Evolutionary conservation across 2,888 invertebrate species (phyloP).

Genomic region (Habrosyne pyritoides): DNA sequence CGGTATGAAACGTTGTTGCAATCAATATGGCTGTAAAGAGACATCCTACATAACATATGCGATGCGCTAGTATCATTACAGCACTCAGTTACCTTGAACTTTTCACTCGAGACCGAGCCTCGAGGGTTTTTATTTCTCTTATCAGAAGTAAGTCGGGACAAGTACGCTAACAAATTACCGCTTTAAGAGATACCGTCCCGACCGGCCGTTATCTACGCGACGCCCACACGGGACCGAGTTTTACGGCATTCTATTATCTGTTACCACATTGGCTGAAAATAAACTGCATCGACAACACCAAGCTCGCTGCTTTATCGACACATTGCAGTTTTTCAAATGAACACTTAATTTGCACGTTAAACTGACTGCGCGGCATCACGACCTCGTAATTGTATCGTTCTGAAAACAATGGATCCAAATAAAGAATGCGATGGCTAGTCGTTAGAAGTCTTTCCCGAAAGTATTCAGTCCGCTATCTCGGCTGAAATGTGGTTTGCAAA

Average conservation of each 20-base stretch:
- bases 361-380: conserved; percentile 4
- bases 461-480: conserved; percentile 64
- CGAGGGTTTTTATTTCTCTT: conserved; percentile 49
- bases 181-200: conserved; percentile 64
- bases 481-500: conserved; percentile 78
- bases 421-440: conserved; percentile 47
- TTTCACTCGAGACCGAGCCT: conserved; percentile 24
- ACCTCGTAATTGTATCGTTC: conserved; percentile 3
- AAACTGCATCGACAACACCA: conserved; percentile 58
- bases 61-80: conserved; percentile 11
- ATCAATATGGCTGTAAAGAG: no score
- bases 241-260: conserved; percentile 72
- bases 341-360: conserved; percentile 25
- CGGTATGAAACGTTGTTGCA: no score
- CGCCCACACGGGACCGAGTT: conserved; percentile 69
- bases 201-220: conserved; percentile 60
- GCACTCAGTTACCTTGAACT: conserved; percentile 39
- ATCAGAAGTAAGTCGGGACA: conserved; percentile 54
- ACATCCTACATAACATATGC: background rate
- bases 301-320: conserved; percentile 41
- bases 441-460: conserved; percentile 74
- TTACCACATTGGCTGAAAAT: conserved; percentile 71
- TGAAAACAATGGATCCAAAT: conserved; percentile 31
- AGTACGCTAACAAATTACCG: conserved; percentile 73
- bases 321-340: conserved; percentile 45